Conservation (phyloP, 2,113 vertebrate species). For the Cyphomyrus discorhynchus region DNA sequence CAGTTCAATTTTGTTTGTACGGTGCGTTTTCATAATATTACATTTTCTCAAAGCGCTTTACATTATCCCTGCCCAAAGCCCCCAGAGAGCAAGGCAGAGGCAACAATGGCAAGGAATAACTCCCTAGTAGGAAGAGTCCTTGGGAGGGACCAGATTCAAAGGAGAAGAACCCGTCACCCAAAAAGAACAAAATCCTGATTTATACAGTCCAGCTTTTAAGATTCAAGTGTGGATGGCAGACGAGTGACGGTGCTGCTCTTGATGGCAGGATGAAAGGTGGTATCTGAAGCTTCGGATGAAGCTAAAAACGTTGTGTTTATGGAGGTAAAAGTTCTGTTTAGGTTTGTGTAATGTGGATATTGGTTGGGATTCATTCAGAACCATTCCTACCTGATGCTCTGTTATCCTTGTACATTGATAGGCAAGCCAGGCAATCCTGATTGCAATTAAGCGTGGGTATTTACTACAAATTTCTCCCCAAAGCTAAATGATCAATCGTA, state of each 20-base stretch:
- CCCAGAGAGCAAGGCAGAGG: background rate
- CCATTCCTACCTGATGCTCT: background rate
- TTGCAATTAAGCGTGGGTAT: background rate
- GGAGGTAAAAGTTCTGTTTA: background rate
- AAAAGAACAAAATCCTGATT: background rate
- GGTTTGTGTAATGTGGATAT: background rate
- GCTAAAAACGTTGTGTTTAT: background rate
- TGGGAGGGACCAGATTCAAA: background rate
- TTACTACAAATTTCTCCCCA: background rate
- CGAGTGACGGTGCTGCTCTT: background rate
- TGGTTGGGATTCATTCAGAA: background rate
- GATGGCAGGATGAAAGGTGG: background rate
- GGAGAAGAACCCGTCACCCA: background rate
- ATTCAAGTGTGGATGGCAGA: background rate
- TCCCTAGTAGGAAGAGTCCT: background rate
- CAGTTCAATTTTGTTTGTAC: background rate
- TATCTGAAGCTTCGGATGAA: background rate
- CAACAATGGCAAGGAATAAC: background rate
- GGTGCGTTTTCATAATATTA: background rate
- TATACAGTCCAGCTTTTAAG: background rate
- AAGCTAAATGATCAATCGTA: background rate
- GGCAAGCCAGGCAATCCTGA: background rate
- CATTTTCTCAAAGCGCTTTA: background rate
- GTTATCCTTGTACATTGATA: background rate
- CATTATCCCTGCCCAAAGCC: background rate